phyloP scores from a whole-genome alignment of 2,888 invertebrate species.

The Drosophila merina region DNA sequence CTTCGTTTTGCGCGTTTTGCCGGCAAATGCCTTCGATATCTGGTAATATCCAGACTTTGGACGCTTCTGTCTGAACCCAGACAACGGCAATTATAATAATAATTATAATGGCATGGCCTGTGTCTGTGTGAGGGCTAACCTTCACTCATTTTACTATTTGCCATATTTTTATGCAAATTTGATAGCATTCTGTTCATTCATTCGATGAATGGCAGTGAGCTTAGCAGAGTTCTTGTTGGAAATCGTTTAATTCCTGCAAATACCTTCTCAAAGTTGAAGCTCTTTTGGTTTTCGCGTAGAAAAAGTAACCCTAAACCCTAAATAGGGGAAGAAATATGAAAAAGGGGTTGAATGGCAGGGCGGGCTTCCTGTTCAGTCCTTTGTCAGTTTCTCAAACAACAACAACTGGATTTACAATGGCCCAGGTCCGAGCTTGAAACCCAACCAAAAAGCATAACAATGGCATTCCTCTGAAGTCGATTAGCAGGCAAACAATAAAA shows the following conservation, averaged over 20 bases:
- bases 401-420: slow-evolving; percentile 7
- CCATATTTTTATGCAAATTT: not conserved
- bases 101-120: not conserved
- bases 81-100: slow-evolving; percentile 1
- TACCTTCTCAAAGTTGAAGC: not conserved
- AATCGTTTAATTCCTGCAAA: not conserved
- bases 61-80: slow-evolving; percentile 27
- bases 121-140: slow-evolving; percentile 1
- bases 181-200: not conserved
- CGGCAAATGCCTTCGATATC: slow-evolving; percentile 57
- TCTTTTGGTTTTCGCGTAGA: not conserved
- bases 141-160: not conserved
- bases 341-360: not conserved
- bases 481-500: slow-evolving; percentile 1
- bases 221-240: not conserved
- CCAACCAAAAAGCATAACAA: slow-evolving; percentile 7
- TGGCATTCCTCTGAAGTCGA: slow-evolving; percentile 3
- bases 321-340: not conserved
- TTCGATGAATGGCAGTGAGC: not conserved
- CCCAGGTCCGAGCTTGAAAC: slow-evolving; percentile 11
- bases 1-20: slow-evolving; percentile 45
- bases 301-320: not conserved
- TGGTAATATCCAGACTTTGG: slow-evolving; percentile 63
- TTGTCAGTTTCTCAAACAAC: slow-evolving; percentile 1
- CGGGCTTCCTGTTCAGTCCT: not conserved